Conservation (phyloP, 2,888 invertebrate genomes). For the Xanthorhoe spadicearia region DNA sequence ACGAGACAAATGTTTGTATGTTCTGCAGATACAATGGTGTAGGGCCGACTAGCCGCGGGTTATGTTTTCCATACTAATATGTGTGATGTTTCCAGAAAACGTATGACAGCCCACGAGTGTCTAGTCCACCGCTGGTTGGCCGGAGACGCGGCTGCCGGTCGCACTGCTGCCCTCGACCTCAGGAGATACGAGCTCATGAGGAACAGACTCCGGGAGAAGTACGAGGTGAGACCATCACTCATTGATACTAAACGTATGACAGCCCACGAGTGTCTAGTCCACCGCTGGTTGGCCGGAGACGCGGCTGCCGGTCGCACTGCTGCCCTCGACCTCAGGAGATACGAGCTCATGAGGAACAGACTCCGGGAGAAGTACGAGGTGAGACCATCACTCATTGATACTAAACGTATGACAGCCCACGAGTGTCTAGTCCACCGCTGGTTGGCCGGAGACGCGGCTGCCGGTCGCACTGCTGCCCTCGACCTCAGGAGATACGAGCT, state of each 20-base stretch:
- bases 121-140: conserved; percentile 97
- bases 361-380: conserved; percentile 91
- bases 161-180: conserved; percentile 92
- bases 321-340: conserved; percentile 93
- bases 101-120: conserved; percentile 99
- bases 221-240: conserved; percentile 73
- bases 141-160: conserved; percentile 90
- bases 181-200: conserved; percentile 94
- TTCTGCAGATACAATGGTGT: too few species aligned
- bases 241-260: conserved; percentile 99
- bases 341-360: conserved; percentile 94
- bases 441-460: conserved; percentile 94
- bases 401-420: conserved; percentile 99
- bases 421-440: conserved; percentile 98
- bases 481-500: conserved; percentile 93
- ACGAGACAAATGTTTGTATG: too few species aligned
- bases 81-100: conserved; percentile 86
- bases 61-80: too few species aligned
- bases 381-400: too few species aligned
- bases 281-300: conserved; percentile 97
- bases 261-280: conserved; percentile 97
- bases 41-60: too few species aligned
- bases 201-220: conserved; percentile 93
- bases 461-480: conserved; percentile 89
- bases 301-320: conserved; percentile 88